A percentile compares a stretch with the other conserved stretches of the same genome.
These are phyloP conservation scores for Balanococcus diminutus DNA, from an alignment of 2,888 invertebrate genomes.

Conservation along the genomic window DNA sequence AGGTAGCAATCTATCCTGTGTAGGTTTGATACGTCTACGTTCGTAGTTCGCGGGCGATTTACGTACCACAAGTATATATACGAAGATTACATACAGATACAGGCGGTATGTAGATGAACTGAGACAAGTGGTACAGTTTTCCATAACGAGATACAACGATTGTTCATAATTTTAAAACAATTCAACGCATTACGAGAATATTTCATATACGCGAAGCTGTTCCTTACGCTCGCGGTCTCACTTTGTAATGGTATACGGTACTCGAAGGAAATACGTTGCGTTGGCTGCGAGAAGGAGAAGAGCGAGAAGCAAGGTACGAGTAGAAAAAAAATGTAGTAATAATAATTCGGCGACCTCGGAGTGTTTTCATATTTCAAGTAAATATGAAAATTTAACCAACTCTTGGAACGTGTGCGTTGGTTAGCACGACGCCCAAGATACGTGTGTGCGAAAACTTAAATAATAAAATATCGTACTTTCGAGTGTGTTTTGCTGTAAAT, in stretches of 20 bases:
- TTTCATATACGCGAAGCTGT: not conserved
- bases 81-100: not conserved
- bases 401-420: not conserved
- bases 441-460: constrained; percentile 31
- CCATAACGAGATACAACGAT: constrained; percentile 14
- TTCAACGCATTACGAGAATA: not conserved
- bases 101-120: not conserved
- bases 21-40: not conserved
- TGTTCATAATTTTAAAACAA: constrained; percentile 22
- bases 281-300: not conserved
- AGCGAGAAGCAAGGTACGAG: not conserved
- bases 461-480: constrained; percentile 16
- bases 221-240: not conserved
- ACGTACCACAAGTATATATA: not conserved
- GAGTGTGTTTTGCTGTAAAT: constrained; percentile 15
- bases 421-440: not conserved
- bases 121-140: not conserved
- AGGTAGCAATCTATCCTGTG: not conserved
- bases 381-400: constrained; percentile 12
- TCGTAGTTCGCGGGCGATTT: not conserved
- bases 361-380: constrained; percentile 29
- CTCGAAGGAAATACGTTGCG: not conserved
- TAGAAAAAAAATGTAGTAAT: not conserved
- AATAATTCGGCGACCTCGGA: constrained; percentile 8
- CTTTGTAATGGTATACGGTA: not conserved